Base-by-base conservation (phyloP, 30 jellyfish, hydroid and myxozoan genomes). In the Phacellophora camtschatica region DNA sequence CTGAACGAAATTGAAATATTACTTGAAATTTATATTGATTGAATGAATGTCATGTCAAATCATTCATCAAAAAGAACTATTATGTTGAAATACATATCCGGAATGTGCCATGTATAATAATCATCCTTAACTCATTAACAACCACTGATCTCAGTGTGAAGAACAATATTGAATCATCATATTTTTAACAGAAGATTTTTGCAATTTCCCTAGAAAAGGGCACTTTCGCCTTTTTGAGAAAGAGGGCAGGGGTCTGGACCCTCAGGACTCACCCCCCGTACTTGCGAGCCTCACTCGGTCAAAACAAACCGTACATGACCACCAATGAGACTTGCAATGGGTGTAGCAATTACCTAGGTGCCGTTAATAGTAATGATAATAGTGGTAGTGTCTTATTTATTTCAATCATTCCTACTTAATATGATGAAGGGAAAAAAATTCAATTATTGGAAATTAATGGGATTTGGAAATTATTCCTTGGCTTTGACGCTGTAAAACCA, bases 81-180 rank as follows among this genome's bases (percentile, higher is more conserved):
- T 32, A 65, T 30, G 79, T 65, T 35, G 58, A 65, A 32, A 32
- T 35, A 0, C 79, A 65, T 65, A 30, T 65, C 58, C 79, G 10
- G 58, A 35, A 65, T 65, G 79, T 43, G 57, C 11, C 57, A 43
- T 43, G 13, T 43, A 43, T 43, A 43, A 23, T 43, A 43, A 43
- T 43, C 57, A 43, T 43, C 57, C 57, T 43, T 43, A 43, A 43
- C 57, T 43, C 57, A 43, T 43, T 43, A 43, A 43, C 57, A 43
- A 43, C n/a, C n/a, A n/a, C n/a, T n/a, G n/a, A n/a, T n/a, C n/a
- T n/a, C n/a, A n/a, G n/a, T n/a, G n/a, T n/a, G n/a, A n/a, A n/a
- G n/a, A n/a, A n/a, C 57, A 43, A 43, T 5, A 43, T 5, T 43
- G 6, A 43, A 43, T 43, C 2, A 43, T 1, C 18, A 11, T 23